Evolutionary conservation across 2,113 vertebrate genomes (phyloP), one percentile per base, ranked within the genome.

Genomic region (Centrocercus urophasianus): DNA sequence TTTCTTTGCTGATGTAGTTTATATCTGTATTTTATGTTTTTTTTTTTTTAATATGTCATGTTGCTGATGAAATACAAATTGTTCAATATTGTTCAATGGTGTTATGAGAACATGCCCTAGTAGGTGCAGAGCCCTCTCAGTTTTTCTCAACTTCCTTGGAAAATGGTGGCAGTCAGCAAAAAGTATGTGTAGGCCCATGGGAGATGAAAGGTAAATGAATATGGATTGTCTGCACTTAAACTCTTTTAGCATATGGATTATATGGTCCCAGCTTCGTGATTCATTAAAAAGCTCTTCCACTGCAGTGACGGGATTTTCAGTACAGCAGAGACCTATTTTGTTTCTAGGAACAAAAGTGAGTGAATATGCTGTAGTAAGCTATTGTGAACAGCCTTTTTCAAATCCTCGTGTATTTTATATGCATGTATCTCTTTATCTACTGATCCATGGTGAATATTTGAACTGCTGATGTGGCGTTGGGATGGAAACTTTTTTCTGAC

Each of bases 371-470:
- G 2, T 1, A 24, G 32, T 45, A 11, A 61, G 32, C 27, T 57
- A 16, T 27, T 6, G 1, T 2, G 32, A 60, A 3, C 24, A 42
- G 21, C 24, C 25, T 59, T 52, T 57, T 60, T 36, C 40, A 16
- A 60, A 8, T 6, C 54, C 52, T 69, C n/a, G 0, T 21, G 16
- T 24, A 3, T 1, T 59, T n/a, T n/a, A n/a, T 34, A 60, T 60
- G 13, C 20, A 22, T 60, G n/a, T 18, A 38, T 38, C 24, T 16
- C 15, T 30, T 40, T 10, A 0, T 2, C 1, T 21, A 15, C 40
- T 2, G 0, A 19, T 45, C 17, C 0, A 0, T 2, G 50, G 54
- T 1, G 6, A 40, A 5, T 1, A 24, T 34, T 1, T 0, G 2
- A 42, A 85, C 32, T 0, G 0, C 69, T 28, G 17, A 0, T 52